A percentile compares a stretch with the other conserved stretches of the same genome.
Evolutionary conservation across 1,140 invertebrate genomes (phyloP).

Genomic region (Periplaneta americana): DNA sequence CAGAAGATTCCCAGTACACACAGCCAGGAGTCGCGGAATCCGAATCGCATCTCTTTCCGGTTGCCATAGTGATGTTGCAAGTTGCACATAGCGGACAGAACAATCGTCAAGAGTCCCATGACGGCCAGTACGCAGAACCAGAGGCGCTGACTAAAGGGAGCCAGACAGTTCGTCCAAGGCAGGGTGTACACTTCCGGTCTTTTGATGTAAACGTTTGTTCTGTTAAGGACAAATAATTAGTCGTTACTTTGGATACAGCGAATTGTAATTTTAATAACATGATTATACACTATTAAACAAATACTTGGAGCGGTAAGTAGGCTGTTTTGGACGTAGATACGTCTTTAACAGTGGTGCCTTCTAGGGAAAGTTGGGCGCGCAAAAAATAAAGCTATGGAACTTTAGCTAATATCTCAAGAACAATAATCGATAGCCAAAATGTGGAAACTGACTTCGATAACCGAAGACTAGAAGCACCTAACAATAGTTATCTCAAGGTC

Average conservation of each 20-base stretch:
- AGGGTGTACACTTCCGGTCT: background rate
- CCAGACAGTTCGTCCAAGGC: background rate
- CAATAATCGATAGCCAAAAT: too few relatives aligned
- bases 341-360: background rate
- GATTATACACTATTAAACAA: background rate
- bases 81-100: background rate
- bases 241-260: background rate
- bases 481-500: too few relatives aligned
- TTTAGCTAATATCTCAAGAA: too few relatives aligned
- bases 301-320: background rate
- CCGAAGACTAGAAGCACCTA: too few relatives aligned
- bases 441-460: too few relatives aligned
- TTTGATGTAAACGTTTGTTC: background rate
- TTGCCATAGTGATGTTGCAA: background rate
- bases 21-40: background rate
- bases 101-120: background rate
- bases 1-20: background rate
- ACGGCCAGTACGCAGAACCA: background rate
- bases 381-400: background rate
- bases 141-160: background rate
- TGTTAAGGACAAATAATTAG: background rate
- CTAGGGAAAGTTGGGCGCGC: background rate
- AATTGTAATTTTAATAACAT: too few relatives aligned
- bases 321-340: background rate
- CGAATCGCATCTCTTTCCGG: background rate